A percentile compares a stretch with the other conserved stretches of the same genome.
These are phyloP conservation scores for Meriones unguiculatus DNA, from an alignment of 2,113 vertebrate genomes.

Conservation along the genomic window DNA sequence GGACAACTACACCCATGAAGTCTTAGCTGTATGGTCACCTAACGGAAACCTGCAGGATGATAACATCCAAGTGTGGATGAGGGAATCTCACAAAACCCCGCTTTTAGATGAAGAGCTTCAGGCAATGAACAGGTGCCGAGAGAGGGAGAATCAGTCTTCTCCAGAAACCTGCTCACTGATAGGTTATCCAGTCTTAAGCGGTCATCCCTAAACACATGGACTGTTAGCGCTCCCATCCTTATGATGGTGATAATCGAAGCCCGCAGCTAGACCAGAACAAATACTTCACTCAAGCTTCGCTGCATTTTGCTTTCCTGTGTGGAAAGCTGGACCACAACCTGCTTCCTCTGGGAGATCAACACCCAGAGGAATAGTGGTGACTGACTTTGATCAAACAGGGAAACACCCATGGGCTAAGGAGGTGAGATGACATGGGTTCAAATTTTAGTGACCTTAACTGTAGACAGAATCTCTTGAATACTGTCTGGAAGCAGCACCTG, in stretches of 20 bases:
- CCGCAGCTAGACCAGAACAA: not conserved
- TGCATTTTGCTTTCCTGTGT: not conserved
- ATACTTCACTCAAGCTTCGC: not conserved
- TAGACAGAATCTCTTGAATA: too few species aligned
- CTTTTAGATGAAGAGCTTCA: not conserved
- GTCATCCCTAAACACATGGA: not conserved
- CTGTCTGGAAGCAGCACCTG: too few species aligned
- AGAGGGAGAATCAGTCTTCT: not conserved
- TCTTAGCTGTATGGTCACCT: not conserved
- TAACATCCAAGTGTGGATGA: not conserved
- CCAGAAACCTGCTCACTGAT: not conserved
- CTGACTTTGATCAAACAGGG: not conserved
- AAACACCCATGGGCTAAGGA: not conserved
- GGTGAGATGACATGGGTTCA: not conserved
- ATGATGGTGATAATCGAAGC: accelerated
- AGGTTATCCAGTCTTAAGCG: not conserved
- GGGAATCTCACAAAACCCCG: not conserved
- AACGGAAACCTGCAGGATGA: not conserved
- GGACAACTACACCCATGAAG: not conserved
- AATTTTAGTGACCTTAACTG: not conserved
- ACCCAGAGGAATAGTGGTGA: not conserved
- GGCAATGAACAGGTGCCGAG: not conserved
- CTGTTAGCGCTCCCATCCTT: not conserved
- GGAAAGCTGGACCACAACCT: not conserved
- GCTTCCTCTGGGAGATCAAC: not conserved